phyloP scores from a whole-genome alignment of 1,140 invertebrate species.

The Polypedilum pembai region DNA sequence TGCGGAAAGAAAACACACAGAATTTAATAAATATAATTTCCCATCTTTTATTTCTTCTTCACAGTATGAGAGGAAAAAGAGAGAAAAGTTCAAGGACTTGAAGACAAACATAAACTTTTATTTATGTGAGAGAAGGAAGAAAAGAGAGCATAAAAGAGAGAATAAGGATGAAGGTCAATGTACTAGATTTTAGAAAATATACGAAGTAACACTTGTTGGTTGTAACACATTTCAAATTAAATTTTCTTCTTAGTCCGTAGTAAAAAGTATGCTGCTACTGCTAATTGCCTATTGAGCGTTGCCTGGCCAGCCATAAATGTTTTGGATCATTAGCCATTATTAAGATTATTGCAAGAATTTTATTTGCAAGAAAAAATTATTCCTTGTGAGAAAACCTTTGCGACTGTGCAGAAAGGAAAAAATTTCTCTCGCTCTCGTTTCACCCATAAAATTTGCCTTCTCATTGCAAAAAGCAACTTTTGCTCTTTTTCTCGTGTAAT shows the following conservation, averaged over 20 bases:
- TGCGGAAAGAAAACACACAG: background rate
- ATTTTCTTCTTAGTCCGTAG: too few species aligned
- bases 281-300: too few species aligned
- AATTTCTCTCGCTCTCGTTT: background rate
- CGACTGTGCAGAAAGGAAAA: slow-evolving; percentile 16
- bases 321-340: too few species aligned
- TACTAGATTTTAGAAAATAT: slow-evolving; percentile 9
- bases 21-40: slow-evolving; percentile 20
- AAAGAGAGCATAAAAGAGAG: background rate
- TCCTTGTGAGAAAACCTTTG: background rate
- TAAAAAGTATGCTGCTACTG: too few species aligned
- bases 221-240: background rate
- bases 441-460: background rate
- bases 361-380: too few species aligned
- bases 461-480: background rate
- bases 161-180: slow-evolving; percentile 16
- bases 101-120: background rate
- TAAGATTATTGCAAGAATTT: too few species aligned
- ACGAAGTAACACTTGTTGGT: slow-evolving; percentile 3
- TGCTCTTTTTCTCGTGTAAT: background rate
- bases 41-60: background rate
- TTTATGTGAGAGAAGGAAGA: background rate
- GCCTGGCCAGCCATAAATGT: too few species aligned
- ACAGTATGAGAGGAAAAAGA: background rate
- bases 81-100: slow-evolving; percentile 2